Conservation (phyloP, 30 jellyfish, hydroid and myxozoan genomes). For the Morbakka virulenta region DNA sequence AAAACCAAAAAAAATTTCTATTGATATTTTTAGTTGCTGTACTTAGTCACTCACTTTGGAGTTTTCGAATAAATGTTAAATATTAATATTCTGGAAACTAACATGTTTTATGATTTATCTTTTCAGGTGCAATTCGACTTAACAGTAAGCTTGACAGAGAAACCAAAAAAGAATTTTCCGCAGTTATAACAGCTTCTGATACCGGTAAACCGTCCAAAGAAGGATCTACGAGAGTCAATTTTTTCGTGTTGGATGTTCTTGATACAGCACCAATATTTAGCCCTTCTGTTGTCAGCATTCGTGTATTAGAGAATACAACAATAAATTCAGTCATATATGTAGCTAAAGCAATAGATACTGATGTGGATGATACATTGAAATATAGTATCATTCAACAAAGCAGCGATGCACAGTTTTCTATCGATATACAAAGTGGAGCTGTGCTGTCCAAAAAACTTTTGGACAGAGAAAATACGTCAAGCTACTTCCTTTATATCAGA, state of each 20-base stretch:
- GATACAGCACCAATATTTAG: conserved; percentile 63
- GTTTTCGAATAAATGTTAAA: not conserved
- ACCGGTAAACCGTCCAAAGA: conserved; percentile 50
- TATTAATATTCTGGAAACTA: not conserved
- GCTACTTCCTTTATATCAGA: conserved; percentile 10
- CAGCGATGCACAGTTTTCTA: not conserved
- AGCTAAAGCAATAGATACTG: conserved; percentile 37
- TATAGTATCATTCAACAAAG: conserved; percentile 9
- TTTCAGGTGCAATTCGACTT: conserved; percentile 32
- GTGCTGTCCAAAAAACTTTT: not conserved
- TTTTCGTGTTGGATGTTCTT: conserved; percentile 33
- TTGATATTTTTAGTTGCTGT: too few relatives aligned
- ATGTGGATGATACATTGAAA: conserved; percentile 32
- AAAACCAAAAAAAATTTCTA: too few relatives aligned
- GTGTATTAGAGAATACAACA: conserved; percentile 29
- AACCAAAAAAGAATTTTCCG: conserved; percentile 4
- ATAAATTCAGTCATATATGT: conserved; percentile 23
- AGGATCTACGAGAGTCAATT: conserved; percentile 16
- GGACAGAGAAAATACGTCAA: conserved; percentile 45
- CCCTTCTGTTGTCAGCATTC: conserved; percentile 18
- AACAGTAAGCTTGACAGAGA: conserved; percentile 46
- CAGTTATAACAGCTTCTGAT: conserved; percentile 34
- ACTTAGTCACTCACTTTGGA: too few relatives aligned
- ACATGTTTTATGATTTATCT: too few relatives aligned
- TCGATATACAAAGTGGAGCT: conserved; percentile 36